Base-by-base conservation (phyloP, 1,140 invertebrate species). In the Drosophila mayri region DNA sequence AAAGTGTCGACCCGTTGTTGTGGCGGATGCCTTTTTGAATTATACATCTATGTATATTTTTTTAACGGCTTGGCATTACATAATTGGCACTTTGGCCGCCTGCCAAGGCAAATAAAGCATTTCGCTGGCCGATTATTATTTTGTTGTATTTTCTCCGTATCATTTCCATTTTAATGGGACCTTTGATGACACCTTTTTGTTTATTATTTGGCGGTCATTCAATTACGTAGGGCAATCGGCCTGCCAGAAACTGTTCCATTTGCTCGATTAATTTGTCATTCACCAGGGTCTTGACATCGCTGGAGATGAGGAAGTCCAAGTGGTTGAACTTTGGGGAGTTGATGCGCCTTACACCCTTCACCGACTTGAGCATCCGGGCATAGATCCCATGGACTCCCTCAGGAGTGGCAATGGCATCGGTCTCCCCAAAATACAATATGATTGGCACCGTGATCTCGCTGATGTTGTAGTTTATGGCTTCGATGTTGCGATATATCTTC, bases 351-450 rank as follows among this genome's bases (percentile, higher is more conserved):
- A 93, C 93, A 20, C 93, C 93, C 8, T 93, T 81, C n/a, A 86
- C 81, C 0, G 88, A 71, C 18, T 14, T 74, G 9, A 79, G 16
- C 74, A 90, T 88, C 76, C 93, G 93, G n/a, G 92, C 90, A 44
- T 93, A 94, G 12, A 96, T 92, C 40, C 92, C 93, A 55, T 94
- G 93, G 0, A 96, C 94, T 78, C 95, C 95, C 3, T 79, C 76
- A 8, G 94, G 93, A 58, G 94, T 93, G 18, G 94, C 95, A 9
- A 97, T 88, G 58, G 94, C 95, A 91, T 98, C 97, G 61, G 95
- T 96, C 46, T 95, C 94, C 7, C 95, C 95, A 78, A 95, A 97
- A 90, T 96, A 95, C 6, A 97, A 83, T 37, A 94, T 94, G 0
- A 96, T 94, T 1, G 96, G 95, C 1, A 95, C 93, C 1, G 84